phyloP scores from a whole-genome alignment of 2,888 invertebrate genomes.

The Catocala nupta region DNA sequence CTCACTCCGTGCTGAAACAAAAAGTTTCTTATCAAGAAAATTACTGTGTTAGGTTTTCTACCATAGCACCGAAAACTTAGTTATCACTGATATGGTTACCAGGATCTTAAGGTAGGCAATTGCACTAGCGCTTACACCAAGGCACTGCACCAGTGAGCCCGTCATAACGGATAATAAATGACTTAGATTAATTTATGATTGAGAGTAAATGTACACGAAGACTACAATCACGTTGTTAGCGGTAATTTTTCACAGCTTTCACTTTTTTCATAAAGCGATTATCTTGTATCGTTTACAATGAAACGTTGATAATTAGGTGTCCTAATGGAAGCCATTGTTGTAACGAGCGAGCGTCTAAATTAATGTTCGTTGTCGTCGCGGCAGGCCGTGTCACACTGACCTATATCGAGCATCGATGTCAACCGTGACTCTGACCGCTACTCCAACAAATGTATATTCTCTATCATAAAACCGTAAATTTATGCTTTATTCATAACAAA shows the following conservation, averaged over 20 bases:
- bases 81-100: too few species aligned
- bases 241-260: constrained; percentile 18
- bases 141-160: too few species aligned
- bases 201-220: too few species aligned
- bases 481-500: constrained; percentile 22
- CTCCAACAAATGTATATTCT: constrained; percentile 25
- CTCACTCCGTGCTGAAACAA: too few species aligned
- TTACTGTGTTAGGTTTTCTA: too few species aligned
- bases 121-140: too few species aligned
- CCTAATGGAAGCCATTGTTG: constrained; percentile 53
- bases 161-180: too few species aligned
- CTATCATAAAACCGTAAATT: constrained; percentile 23
- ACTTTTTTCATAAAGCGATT: constrained; percentile 15
- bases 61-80: too few species aligned
- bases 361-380: constrained; percentile 40
- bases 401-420: constrained; percentile 46
- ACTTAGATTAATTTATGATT: too few species aligned
- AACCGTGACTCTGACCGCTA: constrained; percentile 33
- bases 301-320: constrained; percentile 47
- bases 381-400: constrained; percentile 46
- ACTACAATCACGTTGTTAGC: not conserved
- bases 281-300: constrained; percentile 15
- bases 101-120: too few species aligned
- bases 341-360: constrained; percentile 49
- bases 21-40: too few species aligned